phyloP scores from a whole-genome alignment of 2,113 vertebrate species.

The Melanocharis versteri region DNA sequence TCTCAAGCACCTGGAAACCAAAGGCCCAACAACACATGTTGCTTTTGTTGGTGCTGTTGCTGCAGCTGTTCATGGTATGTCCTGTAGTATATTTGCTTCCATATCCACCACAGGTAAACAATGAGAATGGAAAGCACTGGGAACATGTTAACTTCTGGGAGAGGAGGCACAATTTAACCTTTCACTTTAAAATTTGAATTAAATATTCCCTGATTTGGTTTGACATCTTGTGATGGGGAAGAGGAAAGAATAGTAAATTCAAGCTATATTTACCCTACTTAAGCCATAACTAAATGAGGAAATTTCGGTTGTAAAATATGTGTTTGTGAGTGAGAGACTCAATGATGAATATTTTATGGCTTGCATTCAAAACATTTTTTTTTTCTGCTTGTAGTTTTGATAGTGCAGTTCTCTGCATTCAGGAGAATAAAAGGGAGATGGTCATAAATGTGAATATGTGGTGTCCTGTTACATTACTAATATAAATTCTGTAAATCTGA shows the following conservation, averaged over 20 bases:
- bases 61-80: constrained; percentile 86
- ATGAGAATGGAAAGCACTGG: background rate
- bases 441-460: background rate
- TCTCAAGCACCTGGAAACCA: constrained; percentile 77
- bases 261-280: background rate
- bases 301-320: background rate
- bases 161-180: background rate
- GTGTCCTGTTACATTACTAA: background rate
- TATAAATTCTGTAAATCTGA: background rate
- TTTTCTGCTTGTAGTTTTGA: background rate
- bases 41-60: constrained; percentile 85
- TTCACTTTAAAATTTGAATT: background rate
- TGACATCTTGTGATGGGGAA: background rate
- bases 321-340: background rate
- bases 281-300: background rate
- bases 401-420: background rate
- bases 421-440: background rate
- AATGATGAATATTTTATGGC: background rate
- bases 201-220: background rate
- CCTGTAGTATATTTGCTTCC: background rate
- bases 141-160: background rate
- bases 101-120: background rate
- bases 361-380: background rate
- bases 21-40: constrained; percentile 83
- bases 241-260: background rate